Conservation (phyloP, 2,888 invertebrate species). For the Rhingia rostrata region DNA sequence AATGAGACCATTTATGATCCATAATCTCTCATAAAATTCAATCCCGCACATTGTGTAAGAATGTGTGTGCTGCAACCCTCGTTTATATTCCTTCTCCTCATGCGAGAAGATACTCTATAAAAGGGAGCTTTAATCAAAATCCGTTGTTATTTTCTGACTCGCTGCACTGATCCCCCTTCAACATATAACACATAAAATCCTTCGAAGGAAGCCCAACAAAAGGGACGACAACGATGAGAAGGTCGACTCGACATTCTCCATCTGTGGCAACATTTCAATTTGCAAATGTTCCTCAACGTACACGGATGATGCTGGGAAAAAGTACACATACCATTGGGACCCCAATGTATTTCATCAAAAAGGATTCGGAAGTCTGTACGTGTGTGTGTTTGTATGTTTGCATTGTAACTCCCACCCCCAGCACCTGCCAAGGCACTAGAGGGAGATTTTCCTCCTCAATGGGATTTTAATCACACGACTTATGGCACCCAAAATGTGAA, state of each 20-base stretch:
- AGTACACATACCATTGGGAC: conserved; percentile 44
- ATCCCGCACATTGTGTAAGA: conserved; percentile 77
- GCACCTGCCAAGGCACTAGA: conserved; percentile 70
- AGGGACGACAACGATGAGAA: conserved; percentile 19
- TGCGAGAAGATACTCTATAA: conserved; percentile 76
- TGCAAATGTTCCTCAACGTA: conserved; percentile 75
- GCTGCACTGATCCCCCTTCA: conserved; percentile 84
- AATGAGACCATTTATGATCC: conserved; percentile 82
- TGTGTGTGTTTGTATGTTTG: conserved; percentile 4
- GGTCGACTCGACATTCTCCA: conserved; percentile 70
- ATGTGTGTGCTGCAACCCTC: conserved; percentile 74
- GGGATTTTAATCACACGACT: conserved; percentile 83
- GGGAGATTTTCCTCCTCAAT: conserved; percentile 77
- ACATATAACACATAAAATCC: conserved; percentile 22
- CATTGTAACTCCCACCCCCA: conserved; percentile 65
- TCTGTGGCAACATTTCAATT: conserved; percentile 75
- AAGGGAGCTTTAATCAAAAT: conserved; percentile 83
- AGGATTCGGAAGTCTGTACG: conserved; percentile 60
- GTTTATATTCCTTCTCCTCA: conserved; percentile 29
- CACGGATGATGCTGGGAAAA: conserved; percentile 71
- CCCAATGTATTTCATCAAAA: conserved; percentile 69
- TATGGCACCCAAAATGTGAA: conserved; percentile 83
- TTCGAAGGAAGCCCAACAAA: conserved; percentile 20
- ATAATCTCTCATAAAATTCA: conserved; percentile 81
- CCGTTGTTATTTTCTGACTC: conserved; percentile 86